Evolutionary conservation across 2,888 invertebrate species (phyloP).

Genomic region (Leptura quadrifasciata): DNA sequence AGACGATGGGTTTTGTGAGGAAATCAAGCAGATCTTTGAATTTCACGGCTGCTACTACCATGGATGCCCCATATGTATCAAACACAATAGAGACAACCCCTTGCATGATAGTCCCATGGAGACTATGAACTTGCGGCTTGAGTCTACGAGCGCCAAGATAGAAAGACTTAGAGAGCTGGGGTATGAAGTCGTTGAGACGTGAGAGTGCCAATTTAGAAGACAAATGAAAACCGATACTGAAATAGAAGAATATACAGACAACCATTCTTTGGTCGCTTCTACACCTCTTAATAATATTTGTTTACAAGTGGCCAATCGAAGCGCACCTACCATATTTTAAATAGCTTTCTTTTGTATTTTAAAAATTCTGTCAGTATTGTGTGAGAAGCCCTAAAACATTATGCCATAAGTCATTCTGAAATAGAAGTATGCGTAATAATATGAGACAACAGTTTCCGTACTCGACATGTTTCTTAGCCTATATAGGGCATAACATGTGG

Average conservation of each 20-base stretch:
- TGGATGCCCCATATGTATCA: slow-evolving; percentile 36
- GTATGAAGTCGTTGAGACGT: slow-evolving; percentile 6
- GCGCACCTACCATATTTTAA: too few species aligned
- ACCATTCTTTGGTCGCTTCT: slow-evolving; percentile 32
- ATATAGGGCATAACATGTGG: too few species aligned
- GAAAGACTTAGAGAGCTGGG: slow-evolving; percentile 2
- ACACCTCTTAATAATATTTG: too few species aligned
- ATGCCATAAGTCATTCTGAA: too few species aligned
- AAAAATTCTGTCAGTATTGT: too few species aligned
- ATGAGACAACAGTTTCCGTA: too few species aligned
- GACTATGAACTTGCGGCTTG: background rate
- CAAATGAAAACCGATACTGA: background rate
- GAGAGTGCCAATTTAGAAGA: slow-evolving; percentile 10
- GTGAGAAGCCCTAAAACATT: too few species aligned
- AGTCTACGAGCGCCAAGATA: slow-evolving; percentile 27
- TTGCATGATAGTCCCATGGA: background rate
- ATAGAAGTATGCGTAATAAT: too few species aligned
- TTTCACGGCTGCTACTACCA: slow-evolving; percentile 55
- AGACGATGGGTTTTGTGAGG: slow-evolving; percentile 49
- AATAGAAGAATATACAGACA: background rate
- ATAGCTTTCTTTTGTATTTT: too few species aligned
- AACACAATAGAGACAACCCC: background rate
- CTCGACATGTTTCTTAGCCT: too few species aligned
- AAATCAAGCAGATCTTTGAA: slow-evolving; percentile 51
- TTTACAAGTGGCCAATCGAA: too few species aligned